Evolutionary conservation across 2,113 vertebrate genomes (phyloP).

Genomic region (Coryphaenoides rupestris): DNA sequence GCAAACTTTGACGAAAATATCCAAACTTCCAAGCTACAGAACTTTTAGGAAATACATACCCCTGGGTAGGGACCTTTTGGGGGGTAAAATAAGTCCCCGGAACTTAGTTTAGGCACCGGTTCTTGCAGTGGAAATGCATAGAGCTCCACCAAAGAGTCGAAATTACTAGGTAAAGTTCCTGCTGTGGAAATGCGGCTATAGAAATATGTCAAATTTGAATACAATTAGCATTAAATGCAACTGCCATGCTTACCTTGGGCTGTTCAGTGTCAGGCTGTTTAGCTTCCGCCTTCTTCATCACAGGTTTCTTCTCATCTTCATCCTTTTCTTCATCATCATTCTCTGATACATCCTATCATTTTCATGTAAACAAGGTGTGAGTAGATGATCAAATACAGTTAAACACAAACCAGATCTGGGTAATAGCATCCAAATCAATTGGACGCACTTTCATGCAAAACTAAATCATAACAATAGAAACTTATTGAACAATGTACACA

Average conservation of each 20-base stretch:
- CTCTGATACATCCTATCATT: slow-evolving; percentile 52
- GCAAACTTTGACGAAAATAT: too few species aligned
- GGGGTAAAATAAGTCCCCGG: too few species aligned
- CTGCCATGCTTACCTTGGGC: slow-evolving; percentile 41
- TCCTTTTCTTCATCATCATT: slow-evolving; percentile 51
- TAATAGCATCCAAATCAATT: neutral
- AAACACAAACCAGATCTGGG: neutral
- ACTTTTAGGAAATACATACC: too few species aligned
- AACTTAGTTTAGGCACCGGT: too few species aligned
- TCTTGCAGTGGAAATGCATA: too few species aligned
- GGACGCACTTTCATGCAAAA: neutral
- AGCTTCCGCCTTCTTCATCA: slow-evolving; percentile 51
- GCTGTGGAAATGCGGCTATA: too few species aligned
- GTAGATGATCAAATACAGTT: neutral
- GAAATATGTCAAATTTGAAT: neutral
- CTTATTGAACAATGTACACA: neutral
- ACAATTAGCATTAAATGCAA: neutral
- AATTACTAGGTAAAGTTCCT: too few species aligned
- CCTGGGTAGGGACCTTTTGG: too few species aligned
- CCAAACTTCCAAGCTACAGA: too few species aligned
- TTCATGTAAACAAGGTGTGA: neutral
- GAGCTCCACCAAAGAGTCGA: too few species aligned
- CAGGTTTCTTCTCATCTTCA: slow-evolving; percentile 45
- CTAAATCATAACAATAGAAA: neutral
- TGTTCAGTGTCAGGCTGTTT: slow-evolving; percentile 26